Base-by-base conservation (phyloP, 2,113 vertebrate genomes). In the Grus americana region DNA sequence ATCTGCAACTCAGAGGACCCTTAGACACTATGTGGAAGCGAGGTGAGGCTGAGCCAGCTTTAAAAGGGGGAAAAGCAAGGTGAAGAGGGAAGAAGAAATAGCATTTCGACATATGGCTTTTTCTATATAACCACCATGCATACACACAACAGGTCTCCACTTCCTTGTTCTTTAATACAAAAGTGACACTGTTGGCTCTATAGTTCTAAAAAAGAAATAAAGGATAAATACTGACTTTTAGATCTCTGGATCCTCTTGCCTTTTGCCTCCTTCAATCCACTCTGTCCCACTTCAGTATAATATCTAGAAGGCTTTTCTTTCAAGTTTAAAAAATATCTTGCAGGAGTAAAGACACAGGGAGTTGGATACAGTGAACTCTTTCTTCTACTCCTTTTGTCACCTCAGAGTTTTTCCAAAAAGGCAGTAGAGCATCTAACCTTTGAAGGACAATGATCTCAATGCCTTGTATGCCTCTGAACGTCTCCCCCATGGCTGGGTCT, bases 1-100 rank as follows among this genome's bases (percentile, higher is more conserved):
- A 97, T 97, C 95, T 97, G 95, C 94, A 97, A 93, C 72, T 96
- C 75, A 85, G 54, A 94, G 86, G 95, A 96, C 65, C 79, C 95
- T 97, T 90, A 92, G 88, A 97, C 68, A 78, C 70, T 76, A 86
- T n/a, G 44, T 55, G 86, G 88, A 87, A 97, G 73, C 87, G 92
- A 95, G 80, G 83, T 83, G 86, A 97, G 84, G 85, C 79, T 42
- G 58, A 97, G 96, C 90, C 90, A 95, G 93, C 91, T 97, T 95
- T 61, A 86, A 92, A 76, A 84, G 59, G 61, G 88, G 94, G 46
- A 87, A 95, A 96, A 78, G 52, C 40, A 65, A 85, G 38, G 52
- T n/a, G 50, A 90, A 90, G 26, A 66, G 42, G 65, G 57, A 72
- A 88, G 79, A 95, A 88, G 72, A 95, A 96, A 59, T 3, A 86